Evolutionary conservation across 2,797 vertebrate species (phyloP), one percentile per base, ranked within the genome.

Genomic region (Mastacembelus armatus): DNA sequence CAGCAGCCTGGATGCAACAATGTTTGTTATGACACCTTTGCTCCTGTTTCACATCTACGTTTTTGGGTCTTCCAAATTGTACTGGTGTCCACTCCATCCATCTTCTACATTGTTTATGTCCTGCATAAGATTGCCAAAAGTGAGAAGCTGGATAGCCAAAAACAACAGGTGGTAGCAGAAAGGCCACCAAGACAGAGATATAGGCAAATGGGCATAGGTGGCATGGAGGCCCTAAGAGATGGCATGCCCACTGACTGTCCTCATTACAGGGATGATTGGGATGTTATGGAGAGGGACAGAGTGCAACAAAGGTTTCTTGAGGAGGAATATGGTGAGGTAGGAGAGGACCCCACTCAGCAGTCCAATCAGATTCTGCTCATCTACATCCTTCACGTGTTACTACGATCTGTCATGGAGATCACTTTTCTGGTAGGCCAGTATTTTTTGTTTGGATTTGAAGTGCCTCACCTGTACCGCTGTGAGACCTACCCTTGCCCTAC

Each of bases 11-110:
- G 92, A 33, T 92, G 90, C 75, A 92, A 81, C 67, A 90, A 90
- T 10, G 87, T 92, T 40, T 87, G 85, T 62, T 91, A 85, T 0
- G 74, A 89, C 64, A 83, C 72, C 18, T 91, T 92, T 33, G 86
- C 78, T 7, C 88, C 83, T 0, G 84, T 90, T 43, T 93, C 87
- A 1, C 90, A 91, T 49, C 74, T 92, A 18, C 75, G 91, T 14
- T 92, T 92, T 74, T 92, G 91, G 90, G 89, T 93, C 49, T 91
- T 93, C 68, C 89, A 93, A 66, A 92, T 93, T 18, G 85, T 92
- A 12, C 74, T 90, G 32, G 90, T 90, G 40, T 92, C 87, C 47
- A 89, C 76, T 1, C 84, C 89, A 7, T 89, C 90, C 50, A 86
- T 85, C 69, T 92, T 92, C 77, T 92, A 82, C 40, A 87, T 89